Percentiles rank a stretch among this genome's conserved stretches.
Conservation (phyloP, 2,113 vertebrate genomes). For the Ctenomys sociabilis region DNA sequence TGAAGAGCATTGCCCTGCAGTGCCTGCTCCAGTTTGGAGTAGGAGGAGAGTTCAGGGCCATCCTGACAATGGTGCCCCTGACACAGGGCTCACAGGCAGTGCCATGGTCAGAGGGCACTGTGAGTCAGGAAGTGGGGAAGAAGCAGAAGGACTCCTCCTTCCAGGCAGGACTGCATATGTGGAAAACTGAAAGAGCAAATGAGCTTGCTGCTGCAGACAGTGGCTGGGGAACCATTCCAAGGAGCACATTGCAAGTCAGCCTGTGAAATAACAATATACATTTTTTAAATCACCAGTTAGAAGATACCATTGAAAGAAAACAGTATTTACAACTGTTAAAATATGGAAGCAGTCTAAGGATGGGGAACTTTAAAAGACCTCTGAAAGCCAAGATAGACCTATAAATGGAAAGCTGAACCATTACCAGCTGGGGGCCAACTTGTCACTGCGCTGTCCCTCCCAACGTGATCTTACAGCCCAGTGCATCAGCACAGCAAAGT, state of each 20-base stretch:
- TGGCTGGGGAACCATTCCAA: rapidly evolving
- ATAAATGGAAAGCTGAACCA: not conserved
- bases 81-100: not conserved
- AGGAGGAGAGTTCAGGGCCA: not conserved
- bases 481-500: not conserved
- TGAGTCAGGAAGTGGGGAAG: not conserved
- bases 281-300: not conserved
- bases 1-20: not conserved
- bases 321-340: not conserved
- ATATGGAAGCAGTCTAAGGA: not conserved
- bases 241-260: not conserved
- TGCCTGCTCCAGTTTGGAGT: not conserved
- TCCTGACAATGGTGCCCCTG: not conserved
- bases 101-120: not conserved
- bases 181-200: not conserved
- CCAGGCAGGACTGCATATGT: not conserved
- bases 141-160: not conserved
- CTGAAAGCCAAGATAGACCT: not conserved
- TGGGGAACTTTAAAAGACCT: not conserved
- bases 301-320: not conserved
- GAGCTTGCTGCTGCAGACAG: not conserved
- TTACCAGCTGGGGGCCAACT: no score
- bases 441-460: not conserved
- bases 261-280: not conserved
- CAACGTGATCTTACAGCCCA: not conserved